Conservation (phyloP, 2,113 vertebrate species). For the Merops nubicus region DNA sequence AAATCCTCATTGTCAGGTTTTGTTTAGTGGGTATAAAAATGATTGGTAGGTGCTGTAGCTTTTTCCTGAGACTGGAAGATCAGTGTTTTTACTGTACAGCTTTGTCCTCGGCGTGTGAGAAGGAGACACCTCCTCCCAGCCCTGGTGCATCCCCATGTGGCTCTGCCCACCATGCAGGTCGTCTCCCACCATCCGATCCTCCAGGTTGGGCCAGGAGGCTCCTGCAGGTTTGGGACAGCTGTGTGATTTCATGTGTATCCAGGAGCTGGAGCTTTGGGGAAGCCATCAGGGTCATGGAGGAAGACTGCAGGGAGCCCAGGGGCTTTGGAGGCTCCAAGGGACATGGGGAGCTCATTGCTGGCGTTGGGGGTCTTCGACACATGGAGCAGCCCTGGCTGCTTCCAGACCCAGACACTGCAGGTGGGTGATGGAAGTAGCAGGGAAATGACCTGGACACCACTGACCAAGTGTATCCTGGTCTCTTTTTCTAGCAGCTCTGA, state of each 20-base stretch:
- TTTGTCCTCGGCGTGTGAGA: background rate
- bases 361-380: accelerated
- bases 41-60: conserved; percentile 63
- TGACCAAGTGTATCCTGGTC: accelerated
- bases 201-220: background rate
- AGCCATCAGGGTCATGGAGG: background rate
- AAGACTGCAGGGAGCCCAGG: background rate
- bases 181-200: background rate
- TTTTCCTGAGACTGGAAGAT: conserved; percentile 37
- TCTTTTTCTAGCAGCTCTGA: background rate
- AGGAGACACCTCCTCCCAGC: background rate
- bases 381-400: background rate
- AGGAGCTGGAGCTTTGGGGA: background rate
- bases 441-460: background rate
- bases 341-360: background rate
- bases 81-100: background rate
- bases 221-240: background rate
- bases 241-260: background rate
- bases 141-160: accelerated
- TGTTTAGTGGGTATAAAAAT: conserved; percentile 65
- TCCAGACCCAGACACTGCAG: background rate
- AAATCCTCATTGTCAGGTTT: conserved; percentile 65
- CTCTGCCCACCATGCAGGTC: background rate
- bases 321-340: background rate
- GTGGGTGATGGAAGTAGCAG: accelerated